A percentile compares a stretch with the other conserved stretches of the same genome.
phyloP scores from a whole-genome alignment of 2,113 vertebrate genomes.

The Origma solitaria region DNA sequence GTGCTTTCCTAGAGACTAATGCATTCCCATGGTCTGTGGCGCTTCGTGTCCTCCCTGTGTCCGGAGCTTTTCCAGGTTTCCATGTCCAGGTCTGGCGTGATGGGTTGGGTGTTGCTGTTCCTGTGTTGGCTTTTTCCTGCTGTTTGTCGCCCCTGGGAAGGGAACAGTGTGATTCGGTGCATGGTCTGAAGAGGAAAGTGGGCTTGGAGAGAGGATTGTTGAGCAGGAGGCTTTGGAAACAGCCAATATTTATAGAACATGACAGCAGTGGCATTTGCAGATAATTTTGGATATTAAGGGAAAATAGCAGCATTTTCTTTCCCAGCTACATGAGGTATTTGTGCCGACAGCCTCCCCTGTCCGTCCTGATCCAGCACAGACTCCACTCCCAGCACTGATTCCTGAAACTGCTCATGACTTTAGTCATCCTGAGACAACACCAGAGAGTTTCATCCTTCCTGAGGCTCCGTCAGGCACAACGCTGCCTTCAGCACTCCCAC shows the following conservation, averaged over 20 bases:
- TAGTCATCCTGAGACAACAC: not conserved
- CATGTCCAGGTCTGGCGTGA: accelerated
- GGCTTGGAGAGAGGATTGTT: not conserved
- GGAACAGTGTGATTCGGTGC: not conserved
- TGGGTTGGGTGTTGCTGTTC: not conserved
- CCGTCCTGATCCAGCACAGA: not conserved
- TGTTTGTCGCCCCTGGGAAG: not conserved
- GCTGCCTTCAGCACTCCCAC: not conserved
- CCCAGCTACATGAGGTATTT: not conserved
- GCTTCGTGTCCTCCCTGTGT: accelerated
- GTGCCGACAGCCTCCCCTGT: not conserved
- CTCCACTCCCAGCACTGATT: not conserved
- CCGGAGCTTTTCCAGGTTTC: not conserved
- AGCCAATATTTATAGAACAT: not conserved
- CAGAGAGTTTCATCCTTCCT: not conserved
- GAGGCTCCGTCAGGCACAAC: not conserved
- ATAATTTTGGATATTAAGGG: not conserved
- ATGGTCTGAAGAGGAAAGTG: not conserved
- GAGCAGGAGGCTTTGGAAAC: not conserved
- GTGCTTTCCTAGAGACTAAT: not conserved
- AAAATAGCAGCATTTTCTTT: not conserved
- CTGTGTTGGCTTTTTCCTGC: accelerated
- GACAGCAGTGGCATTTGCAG: not conserved
- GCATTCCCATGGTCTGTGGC: accelerated
- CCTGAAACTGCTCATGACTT: not conserved